Conservation (phyloP, 2,797 vertebrate genomes). For the Leuciscus waleckii region DNA sequence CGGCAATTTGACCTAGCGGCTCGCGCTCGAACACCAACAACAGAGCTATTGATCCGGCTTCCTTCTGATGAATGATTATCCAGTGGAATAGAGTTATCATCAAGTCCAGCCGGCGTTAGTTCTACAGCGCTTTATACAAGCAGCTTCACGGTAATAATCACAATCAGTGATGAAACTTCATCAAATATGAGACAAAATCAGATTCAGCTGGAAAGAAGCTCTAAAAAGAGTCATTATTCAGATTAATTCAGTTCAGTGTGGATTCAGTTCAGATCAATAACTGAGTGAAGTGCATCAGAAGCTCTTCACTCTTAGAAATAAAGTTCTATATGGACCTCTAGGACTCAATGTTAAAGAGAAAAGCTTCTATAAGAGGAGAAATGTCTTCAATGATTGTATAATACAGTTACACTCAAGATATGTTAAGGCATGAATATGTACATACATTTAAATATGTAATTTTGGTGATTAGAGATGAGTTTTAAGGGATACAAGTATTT, state of each 20-base stretch:
- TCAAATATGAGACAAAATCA: too few species aligned
- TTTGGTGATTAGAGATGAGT: too few species aligned
- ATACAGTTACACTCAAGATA: too few species aligned
- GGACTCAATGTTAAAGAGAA: too few species aligned
- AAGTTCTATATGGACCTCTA: too few species aligned
- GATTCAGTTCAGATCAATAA: background rate
- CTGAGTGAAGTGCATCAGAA: background rate
- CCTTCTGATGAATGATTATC: background rate
- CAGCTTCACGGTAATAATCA: background rate
- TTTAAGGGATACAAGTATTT: too few species aligned
- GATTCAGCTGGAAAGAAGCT: background rate
- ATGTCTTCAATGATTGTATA: too few species aligned
- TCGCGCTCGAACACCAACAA: conserved; percentile 69
- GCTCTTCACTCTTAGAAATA: too few species aligned
- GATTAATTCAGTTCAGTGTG: background rate
- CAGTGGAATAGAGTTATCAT: background rate
- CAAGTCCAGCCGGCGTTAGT: background rate
- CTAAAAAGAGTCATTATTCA: background rate
- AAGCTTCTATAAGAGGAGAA: too few species aligned
- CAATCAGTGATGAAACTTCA: too few species aligned
- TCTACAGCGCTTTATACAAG: background rate
- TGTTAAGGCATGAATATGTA: too few species aligned
- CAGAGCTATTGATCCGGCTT: conserved; percentile 41
- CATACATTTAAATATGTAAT: too few species aligned
- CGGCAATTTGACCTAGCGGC: conserved; percentile 66